Evolutionary conservation across 2,888 invertebrate species (phyloP).

Genomic region (Cristatella mucedo): DNA sequence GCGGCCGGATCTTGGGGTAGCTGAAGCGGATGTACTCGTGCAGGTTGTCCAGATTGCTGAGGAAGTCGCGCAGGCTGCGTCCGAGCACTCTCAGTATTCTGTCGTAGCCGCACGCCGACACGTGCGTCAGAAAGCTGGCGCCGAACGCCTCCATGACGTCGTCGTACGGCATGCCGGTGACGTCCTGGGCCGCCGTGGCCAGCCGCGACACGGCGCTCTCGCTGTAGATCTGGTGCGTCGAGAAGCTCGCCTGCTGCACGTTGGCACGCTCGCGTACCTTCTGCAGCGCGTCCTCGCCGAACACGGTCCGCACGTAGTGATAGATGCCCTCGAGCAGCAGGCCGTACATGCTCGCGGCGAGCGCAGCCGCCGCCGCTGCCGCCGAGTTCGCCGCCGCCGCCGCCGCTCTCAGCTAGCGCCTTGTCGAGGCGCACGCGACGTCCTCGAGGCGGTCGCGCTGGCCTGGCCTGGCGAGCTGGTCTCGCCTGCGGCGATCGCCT

Average conservation of each 20-base stretch:
- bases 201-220: conserved; percentile 47
- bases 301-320: conserved; percentile 76
- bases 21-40: conserved; percentile 13
- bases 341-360: conserved; percentile 95
- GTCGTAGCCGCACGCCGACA: conserved; percentile 87
- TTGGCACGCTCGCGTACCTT: conserved; percentile 52
- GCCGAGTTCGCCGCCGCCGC: too few relatives aligned
- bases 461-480: too few relatives aligned
- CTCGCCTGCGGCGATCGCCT: too few relatives aligned
- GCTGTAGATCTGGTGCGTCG: conserved; percentile 50
- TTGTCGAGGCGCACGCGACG: too few relatives aligned
- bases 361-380: too few relatives aligned
- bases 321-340: conserved; percentile 80
- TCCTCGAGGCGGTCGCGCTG: too few relatives aligned
- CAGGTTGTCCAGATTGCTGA: conserved; percentile 26
- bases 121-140: conserved; percentile 76
- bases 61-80: conserved; percentile 24
- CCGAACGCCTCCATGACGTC: conserved; percentile 81
- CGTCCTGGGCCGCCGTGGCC: conserved; percentile 20
- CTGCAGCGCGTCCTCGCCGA: conserved; percentile 86
- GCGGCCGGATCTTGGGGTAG: conserved; percentile 11
- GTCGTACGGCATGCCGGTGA: conserved; percentile 16
- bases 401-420: too few relatives aligned
- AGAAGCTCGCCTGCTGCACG: conserved; percentile 1
- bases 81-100: conserved; percentile 21